These are phyloP conservation scores for Apostichopus japonicus DNA, from an alignment of 35 echinoderm and acorn worm genomes.

Conservation along the genomic window DNA sequence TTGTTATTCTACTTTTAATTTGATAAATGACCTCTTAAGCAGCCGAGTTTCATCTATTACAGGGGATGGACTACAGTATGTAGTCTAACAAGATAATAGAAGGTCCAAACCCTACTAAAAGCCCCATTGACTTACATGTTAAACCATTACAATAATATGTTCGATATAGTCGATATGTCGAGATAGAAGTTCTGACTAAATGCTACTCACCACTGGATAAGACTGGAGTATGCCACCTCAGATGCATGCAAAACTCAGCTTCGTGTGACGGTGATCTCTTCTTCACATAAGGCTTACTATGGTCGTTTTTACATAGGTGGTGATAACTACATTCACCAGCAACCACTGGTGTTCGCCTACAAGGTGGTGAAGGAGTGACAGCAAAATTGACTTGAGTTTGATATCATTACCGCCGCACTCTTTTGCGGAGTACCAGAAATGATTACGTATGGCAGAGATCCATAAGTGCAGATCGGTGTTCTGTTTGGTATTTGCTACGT, in stretches of 20 bases:
- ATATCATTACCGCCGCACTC: not conserved
- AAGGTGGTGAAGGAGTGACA: slow-evolving; percentile 52
- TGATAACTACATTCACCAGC: slow-evolving; percentile 13
- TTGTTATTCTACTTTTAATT: no score
- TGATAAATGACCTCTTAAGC: no score
- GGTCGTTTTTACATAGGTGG: not conserved
- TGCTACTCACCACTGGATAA: no score
- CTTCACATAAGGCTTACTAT: not conserved
- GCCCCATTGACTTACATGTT: no score
- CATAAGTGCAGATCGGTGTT: slow-evolving; percentile 52
- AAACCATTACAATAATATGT: no score
- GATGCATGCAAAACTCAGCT: not conserved
- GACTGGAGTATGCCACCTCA: no score
- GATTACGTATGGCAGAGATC: slow-evolving; percentile 58
- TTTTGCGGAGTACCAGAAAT: slow-evolving; percentile 52
- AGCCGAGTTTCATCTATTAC: no score
- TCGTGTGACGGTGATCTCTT: slow-evolving; percentile 1
- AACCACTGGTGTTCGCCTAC: slow-evolving; percentile 54
- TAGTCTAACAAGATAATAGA: no score
- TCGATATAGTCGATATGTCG: no score
- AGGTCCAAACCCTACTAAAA: no score
- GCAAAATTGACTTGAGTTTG: slow-evolving; percentile 11
- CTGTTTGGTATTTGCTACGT: slow-evolving; percentile 43
- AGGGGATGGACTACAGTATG: no score
- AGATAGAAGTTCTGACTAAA: no score